These are phyloP conservation scores for Temnothorax longispinosus DNA, from an alignment of 1,140 invertebrate genomes.

Conservation along the genomic window DNA sequence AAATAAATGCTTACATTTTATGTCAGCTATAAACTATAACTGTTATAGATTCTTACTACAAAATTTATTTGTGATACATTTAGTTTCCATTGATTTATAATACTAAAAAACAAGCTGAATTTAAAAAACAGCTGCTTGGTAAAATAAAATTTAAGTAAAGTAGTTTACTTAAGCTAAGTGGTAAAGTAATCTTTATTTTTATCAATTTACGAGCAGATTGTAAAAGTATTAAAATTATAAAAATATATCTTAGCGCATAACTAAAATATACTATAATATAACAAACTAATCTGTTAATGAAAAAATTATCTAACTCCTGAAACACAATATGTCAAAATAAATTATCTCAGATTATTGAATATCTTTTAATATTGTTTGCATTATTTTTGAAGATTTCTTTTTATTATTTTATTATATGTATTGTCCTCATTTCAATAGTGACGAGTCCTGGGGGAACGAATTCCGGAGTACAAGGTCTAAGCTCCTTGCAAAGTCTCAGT, in stretches of 20 bases:
- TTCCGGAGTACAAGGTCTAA: conserved; percentile 84
- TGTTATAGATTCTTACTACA: not conserved
- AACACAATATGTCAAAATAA: not conserved
- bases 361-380: not conserved
- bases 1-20: not conserved
- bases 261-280: not conserved
- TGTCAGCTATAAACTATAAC: not conserved
- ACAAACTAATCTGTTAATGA: not conserved
- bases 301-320: not conserved
- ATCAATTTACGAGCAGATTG: not conserved
- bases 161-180: too few species aligned
- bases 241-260: not conserved
- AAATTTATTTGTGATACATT: not conserved
- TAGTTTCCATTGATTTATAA: not conserved
- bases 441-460: conserved; percentile 84
- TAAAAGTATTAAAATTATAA: not conserved
- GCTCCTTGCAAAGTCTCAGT: conserved; percentile 86
- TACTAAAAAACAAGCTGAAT: not conserved
- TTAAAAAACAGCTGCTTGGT: not conserved
- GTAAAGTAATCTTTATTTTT: not conserved
- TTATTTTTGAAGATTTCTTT: not conserved
- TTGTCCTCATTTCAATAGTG: conserved; percentile 75
- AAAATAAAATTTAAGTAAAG: conserved; percentile 9
- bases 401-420: conserved; percentile 1
- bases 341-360: not conserved